Base-by-base conservation (phyloP, 92 coral and sea anemone species). In the Muricea muricata region DNA sequence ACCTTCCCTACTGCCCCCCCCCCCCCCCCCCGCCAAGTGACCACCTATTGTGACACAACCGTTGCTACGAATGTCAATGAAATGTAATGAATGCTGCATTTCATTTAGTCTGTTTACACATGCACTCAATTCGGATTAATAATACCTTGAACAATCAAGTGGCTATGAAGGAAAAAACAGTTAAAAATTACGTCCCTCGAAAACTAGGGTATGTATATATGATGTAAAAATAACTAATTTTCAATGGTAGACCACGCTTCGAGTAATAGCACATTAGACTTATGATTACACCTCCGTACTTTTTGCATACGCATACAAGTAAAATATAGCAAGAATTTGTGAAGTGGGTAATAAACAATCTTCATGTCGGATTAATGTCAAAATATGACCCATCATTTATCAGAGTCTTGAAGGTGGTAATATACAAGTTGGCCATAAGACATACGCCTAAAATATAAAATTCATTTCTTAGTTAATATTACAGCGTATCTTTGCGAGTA, bases 51-150 rank as follows among this genome's bases (percentile, higher is more conserved):
- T 37, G 42, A 37, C 42, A 37, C 60, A 52, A 52, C 3, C 60
- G 60, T 52, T 52, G 60, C 60, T 52, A 52, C 60, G 60, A 52
- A 23, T 52, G 60, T 52, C 60, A 20, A 9, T 52, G 60, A 23
- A 52, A 52, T 52, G 60, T 25, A 52, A 52, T 17, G 60, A 52
- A 52, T 52, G 60, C 60, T 23, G 60, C 20, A 17, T 52, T 52
- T 52, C 21, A 52, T 52, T 17, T 52, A 52, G 20, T 52, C 60
- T 52, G 60, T 52, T 52, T 6, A 52, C 60, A 52, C 23, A 52
- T 20, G 60, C 60, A 52, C 60, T 52, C 60, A 52, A 52, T 52
- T 52, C 60, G 60, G 60, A 52, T 52, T 52, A 52, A 52, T 52
- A 18, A 52, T 20, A 18, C 26, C 60, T 52, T 52, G 60, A 52